A percentile compares a stretch with the other conserved stretches of the same genome.
phyloP scores from a whole-genome alignment of 1,140 invertebrate genomes.

The Ganaspis sp. region DNA sequence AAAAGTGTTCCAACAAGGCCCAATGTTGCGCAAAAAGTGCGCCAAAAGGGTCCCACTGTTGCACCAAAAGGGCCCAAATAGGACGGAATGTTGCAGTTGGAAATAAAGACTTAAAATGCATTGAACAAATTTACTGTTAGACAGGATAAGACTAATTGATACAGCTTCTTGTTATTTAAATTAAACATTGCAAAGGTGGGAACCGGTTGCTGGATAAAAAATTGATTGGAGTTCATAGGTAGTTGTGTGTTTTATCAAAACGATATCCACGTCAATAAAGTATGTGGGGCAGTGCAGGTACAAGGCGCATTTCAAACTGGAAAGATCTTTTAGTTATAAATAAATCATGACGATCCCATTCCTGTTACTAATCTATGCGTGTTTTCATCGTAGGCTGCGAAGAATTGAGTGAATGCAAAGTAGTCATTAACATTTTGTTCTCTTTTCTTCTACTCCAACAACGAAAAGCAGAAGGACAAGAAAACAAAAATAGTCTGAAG shows the following conservation, averaged over 20 bases:
- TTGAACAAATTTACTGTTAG: too few relatives aligned
- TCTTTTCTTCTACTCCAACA: neutral
- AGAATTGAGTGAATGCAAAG: neutral
- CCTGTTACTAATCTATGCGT: neutral
- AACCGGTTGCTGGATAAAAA: neutral
- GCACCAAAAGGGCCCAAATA: too few relatives aligned
- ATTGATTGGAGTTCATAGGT: neutral
- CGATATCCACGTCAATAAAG: neutral
- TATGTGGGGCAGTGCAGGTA: constrained; percentile 20
- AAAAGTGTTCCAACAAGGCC: too few relatives aligned
- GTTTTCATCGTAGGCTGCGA: neutral
- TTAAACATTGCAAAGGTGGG: neutral
- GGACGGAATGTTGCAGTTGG: too few relatives aligned
- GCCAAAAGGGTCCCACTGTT: too few relatives aligned
- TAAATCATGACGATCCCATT: constrained; percentile 22
- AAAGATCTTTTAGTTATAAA: constrained; percentile 13
- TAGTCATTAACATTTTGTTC: neutral
- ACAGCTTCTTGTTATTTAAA: neutral
- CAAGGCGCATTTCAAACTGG: neutral
- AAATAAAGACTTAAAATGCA: too few relatives aligned
- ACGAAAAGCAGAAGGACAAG: neutral
- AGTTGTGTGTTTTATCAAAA: neutral
- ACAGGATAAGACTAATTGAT: neutral
- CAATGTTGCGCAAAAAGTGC: too few relatives aligned
- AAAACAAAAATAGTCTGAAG: too few relatives aligned